A percentile compares a stretch with the other conserved stretches of the same genome.
phyloP scores from a whole-genome alignment of 2,113 vertebrate species.

The Antechinus stuartii region DNA sequence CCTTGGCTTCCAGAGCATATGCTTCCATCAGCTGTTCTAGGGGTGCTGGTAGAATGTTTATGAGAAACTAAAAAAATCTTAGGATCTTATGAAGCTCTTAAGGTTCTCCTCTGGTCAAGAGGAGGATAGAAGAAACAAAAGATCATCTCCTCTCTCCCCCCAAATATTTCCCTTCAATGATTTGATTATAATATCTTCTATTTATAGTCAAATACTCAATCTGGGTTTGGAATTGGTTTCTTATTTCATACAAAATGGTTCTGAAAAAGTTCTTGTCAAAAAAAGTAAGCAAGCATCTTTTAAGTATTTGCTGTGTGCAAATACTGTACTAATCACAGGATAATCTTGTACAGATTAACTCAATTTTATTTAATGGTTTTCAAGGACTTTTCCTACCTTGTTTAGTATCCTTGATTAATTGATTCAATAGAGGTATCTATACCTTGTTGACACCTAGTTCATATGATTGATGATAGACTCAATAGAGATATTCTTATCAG shows the following conservation, averaged over 20 bases:
- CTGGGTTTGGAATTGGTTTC: background rate
- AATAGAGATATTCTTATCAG: background rate
- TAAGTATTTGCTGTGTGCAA: background rate
- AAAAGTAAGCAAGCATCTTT: background rate
- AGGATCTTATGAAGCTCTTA: background rate
- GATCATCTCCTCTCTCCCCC: background rate
- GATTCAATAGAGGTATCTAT: background rate
- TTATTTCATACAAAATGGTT: background rate
- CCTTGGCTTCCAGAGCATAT: background rate
- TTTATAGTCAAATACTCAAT: background rate
- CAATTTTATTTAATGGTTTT: background rate
- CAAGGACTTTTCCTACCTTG: background rate
- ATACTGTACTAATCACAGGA: background rate
- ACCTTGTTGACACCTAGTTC: background rate
- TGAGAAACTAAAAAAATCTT: background rate
- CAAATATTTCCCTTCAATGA: background rate
- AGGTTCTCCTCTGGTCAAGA: background rate
- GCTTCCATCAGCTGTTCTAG: background rate
- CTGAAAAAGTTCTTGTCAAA: background rate
- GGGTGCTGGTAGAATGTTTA: background rate
- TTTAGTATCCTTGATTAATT: background rate
- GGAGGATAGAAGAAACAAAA: background rate
- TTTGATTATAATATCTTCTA: background rate
- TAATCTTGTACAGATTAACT: background rate
- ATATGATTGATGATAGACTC: background rate